phyloP scores from a whole-genome alignment of 2,888 invertebrate genomes.

The Lithophane leautieri region DNA sequence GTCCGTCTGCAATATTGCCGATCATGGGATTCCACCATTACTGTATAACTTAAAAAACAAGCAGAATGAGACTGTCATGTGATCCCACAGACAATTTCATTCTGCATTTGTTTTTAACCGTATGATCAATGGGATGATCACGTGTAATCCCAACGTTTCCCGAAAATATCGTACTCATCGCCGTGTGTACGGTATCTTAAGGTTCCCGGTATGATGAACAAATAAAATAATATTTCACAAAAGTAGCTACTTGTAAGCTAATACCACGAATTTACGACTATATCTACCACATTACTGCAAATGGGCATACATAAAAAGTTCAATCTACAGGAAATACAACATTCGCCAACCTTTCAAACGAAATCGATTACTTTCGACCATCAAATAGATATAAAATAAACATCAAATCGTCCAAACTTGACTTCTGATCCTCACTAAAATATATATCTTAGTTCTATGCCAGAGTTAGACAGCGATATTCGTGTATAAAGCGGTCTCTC shows the following conservation, averaged over 20 bases:
- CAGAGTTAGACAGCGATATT: slow-evolving; percentile 13
- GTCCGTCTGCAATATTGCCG: no score
- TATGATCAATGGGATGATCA: not conserved
- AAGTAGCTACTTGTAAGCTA: not conserved
- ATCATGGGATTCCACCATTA: no score
- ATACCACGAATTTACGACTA: slow-evolving; percentile 5
- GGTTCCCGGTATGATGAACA: not conserved
- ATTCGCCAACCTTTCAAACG: slow-evolving; percentile 34
- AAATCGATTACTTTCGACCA: slow-evolving; percentile 45
- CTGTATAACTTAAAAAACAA: no score
- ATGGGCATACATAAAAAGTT: slow-evolving; percentile 12
- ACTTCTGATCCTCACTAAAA: slow-evolving; percentile 24
- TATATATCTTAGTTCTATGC: slow-evolving; percentile 22
- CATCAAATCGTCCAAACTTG: slow-evolving; percentile 42
- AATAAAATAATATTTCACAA: not conserved
- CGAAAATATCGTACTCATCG: no score
- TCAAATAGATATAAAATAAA: slow-evolving; percentile 58
- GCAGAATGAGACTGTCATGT: no score
- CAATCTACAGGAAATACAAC: slow-evolving; percentile 33
- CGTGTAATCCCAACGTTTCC: not conserved
- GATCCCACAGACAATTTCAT: no score
- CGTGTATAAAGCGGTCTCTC: slow-evolving; percentile 9
- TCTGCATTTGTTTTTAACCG: not conserved
- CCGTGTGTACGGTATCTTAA: not conserved
- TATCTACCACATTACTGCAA: not conserved